Evolutionary conservation across 1,140 invertebrate species (phyloP).

Genomic region (Dryas iulia): DNA sequence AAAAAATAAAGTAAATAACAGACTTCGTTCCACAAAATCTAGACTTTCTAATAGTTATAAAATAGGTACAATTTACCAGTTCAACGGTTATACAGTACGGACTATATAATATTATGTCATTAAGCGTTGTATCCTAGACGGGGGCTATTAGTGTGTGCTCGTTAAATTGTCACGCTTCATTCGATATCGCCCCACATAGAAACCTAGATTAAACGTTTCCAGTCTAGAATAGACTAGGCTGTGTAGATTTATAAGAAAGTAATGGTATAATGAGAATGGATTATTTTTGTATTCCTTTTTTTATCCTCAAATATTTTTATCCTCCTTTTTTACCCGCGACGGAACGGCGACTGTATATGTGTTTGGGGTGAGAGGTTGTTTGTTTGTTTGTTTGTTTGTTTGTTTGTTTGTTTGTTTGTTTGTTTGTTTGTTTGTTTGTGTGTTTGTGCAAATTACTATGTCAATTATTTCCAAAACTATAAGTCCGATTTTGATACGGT

Average conservation of each 20-base stretch:
- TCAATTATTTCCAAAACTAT: too few species aligned
- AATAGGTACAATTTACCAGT: background rate
- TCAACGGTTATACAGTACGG: background rate
- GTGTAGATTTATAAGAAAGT: background rate
- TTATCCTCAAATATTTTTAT: too few species aligned
- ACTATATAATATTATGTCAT: background rate
- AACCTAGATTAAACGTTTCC: background rate
- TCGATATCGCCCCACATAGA: background rate
- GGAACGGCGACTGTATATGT: too few species aligned
- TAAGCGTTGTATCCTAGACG: background rate
- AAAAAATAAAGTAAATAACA: too few species aligned
- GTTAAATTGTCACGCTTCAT: slow-evolving; percentile 4
- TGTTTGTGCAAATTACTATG: too few species aligned
- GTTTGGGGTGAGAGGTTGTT: too few species aligned
- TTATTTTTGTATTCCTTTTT: background rate
- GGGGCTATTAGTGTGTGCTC: slow-evolving; percentile 1
- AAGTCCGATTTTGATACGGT: too few species aligned
- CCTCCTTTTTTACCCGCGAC: too few species aligned
- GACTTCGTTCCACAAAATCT: background rate
- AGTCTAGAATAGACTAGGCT: background rate
- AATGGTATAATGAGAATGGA: background rate
- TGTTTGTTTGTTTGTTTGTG: too few species aligned
- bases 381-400: too few species aligned
- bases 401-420: too few species aligned
- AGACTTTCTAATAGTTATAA: background rate